Conservation (phyloP, 1,140 invertebrate genomes). For the Antheraea pernyi region DNA sequence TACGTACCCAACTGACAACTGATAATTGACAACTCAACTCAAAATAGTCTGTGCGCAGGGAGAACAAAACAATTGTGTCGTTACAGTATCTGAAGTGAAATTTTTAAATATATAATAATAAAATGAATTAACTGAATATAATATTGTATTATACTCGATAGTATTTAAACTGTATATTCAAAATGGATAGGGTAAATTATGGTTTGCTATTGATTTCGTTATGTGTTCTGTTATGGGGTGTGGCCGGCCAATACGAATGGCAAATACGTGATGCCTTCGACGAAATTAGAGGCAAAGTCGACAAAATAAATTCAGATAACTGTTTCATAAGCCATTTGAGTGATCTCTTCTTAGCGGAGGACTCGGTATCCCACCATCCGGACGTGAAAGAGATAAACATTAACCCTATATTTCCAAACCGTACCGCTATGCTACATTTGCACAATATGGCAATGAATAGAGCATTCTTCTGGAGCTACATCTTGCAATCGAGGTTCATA, state of each 20-base stretch:
- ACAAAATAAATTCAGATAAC: constrained; percentile 90
- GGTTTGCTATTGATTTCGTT: constrained; percentile 56
- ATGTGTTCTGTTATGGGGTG: constrained; percentile 78
- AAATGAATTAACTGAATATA: constrained; percentile 6
- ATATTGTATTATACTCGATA: not conserved
- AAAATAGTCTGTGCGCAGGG: not conserved
- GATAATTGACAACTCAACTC: not conserved
- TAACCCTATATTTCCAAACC: constrained; percentile 96
- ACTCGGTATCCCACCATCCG: constrained; percentile 93
- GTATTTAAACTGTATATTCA: constrained; percentile 19
- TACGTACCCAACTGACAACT: too few relatives aligned
- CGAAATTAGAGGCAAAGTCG: constrained; percentile 89
- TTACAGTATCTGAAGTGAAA: not conserved
- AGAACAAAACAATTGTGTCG: constrained; percentile 10
- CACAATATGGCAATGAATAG: constrained; percentile 97
- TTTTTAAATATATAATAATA: not conserved
- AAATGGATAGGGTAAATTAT: constrained; percentile 62
- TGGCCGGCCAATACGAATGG: constrained; percentile 93
- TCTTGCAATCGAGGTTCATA: constrained; percentile 94
- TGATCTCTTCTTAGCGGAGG: constrained; percentile 90
- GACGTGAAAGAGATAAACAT: constrained; percentile 97
- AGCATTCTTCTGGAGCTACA: constrained; percentile 97
- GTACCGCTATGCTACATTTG: constrained; percentile 94
- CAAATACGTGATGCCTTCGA: constrained; percentile 93
- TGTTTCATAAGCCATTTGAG: constrained; percentile 92